phyloP scores from a whole-genome alignment of 2,113 vertebrate genomes.

The Sterrhoptilus dennistouni region DNA sequence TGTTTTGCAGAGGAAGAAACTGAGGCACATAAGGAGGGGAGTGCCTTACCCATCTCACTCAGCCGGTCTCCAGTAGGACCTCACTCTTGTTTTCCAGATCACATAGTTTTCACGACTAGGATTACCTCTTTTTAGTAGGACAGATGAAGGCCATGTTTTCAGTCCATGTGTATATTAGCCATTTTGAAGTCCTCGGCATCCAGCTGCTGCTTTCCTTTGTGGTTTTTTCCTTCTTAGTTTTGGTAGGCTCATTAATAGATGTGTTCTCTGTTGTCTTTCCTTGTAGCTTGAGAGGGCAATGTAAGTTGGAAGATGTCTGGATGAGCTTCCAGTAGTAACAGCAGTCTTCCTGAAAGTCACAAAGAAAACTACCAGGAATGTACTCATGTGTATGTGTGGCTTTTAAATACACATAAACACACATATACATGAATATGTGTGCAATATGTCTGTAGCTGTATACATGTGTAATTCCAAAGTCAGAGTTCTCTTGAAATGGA shows the following conservation, averaged over 20 bases:
- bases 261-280: not conserved
- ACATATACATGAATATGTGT: not conserved
- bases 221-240: not conserved
- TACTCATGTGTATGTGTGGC: not conserved
- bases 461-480: not conserved
- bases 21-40: rapidly evolving
- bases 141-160: not conserved
- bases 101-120: not conserved
- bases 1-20: not conserved
- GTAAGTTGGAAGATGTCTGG: not conserved
- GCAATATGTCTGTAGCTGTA: not conserved
- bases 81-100: not conserved
- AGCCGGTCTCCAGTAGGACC: not conserved
- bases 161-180: not conserved
- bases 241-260: not conserved
- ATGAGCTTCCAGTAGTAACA: not conserved
- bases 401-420: not conserved
- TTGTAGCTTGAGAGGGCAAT: not conserved
- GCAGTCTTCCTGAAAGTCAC: not conserved
- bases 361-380: not conserved
- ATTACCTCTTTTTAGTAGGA: not conserved
- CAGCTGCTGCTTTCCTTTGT: not conserved
- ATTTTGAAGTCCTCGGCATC: not conserved
- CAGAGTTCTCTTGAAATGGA: not conserved
- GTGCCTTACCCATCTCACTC: not conserved